phyloP scores from a whole-genome alignment of 2,797 vertebrate species.

The Craterocephalus amniculus region DNA sequence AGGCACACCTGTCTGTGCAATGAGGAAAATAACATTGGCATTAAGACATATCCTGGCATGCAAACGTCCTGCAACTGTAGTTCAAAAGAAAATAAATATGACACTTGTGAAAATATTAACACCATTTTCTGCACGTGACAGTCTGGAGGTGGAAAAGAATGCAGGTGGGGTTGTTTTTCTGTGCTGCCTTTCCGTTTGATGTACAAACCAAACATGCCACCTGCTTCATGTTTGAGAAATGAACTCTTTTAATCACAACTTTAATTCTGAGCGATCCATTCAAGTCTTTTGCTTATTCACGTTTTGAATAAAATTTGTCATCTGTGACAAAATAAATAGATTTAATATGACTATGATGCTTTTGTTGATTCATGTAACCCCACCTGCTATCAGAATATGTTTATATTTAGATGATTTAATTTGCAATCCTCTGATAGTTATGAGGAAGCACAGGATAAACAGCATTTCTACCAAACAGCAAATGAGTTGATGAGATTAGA shows the following conservation, averaged over 20 bases:
- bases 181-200: background rate
- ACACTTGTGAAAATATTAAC: background rate
- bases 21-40: background rate
- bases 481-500: constrained; percentile 8
- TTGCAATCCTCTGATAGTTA: constrained; percentile 3
- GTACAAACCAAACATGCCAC: background rate
- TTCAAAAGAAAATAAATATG: constrained; percentile 3
- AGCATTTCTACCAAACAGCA: constrained; percentile 23
- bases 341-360: constrained; percentile 1
- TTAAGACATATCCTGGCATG: background rate
- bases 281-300: background rate
- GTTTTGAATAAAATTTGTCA: constrained; percentile 8
- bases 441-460: constrained; percentile 1
- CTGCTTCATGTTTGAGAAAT: background rate
- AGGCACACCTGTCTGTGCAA: background rate
- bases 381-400: background rate
- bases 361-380: constrained; percentile 3
- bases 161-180: background rate
- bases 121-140: background rate
- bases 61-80: background rate
- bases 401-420: constrained; percentile 13
- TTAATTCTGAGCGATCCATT: background rate
- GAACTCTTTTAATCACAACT: background rate
- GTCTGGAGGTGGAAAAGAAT: background rate
- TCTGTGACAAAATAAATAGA: background rate